Evolutionary conservation across 2,888 invertebrate genomes (phyloP), one percentile per base, ranked within the genome.

Genomic region (Tuberolachnus salignus): DNA sequence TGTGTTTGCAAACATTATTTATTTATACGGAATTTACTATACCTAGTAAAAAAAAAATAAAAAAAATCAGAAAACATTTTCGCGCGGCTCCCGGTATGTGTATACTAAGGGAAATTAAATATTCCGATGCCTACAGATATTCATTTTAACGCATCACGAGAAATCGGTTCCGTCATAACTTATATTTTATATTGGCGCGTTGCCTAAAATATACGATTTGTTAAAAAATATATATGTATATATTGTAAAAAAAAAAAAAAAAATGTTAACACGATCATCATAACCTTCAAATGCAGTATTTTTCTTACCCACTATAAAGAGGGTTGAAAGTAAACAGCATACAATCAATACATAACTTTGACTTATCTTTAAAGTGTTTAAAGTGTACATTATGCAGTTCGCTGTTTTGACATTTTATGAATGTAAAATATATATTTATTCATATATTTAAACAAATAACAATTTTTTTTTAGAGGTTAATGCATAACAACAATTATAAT

Each of bases 111-210:
- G 4, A 21, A 66, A 70, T 42, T 53, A 44, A 57, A 71, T 57
- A 57, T 51, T 21, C 10, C 1, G 10, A 72, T 61, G 34, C 3
- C 10, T 61, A 21, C 61, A 14, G 10, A 26, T 51, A 51, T 72
- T 72, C 34, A 61, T 72, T 51, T 2, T 61, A 59, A 72, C 26
- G 23, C 19, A 21, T 72, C 4, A 14, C 19, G 14, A 10, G 14
- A 51, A 57, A 57, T 71, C 57, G 34, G 34, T 1, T 42, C 23
- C 23, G 13, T n/a, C 23, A n/a, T 74, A 64, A 74, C 19, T 74
- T 64, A 74, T 74, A 74, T 63, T 64, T 53, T n/a, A 42, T 14
- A 42, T 74, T 74, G 73, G 73, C 73, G 44, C 51, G n/a, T 42
- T 42, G 49, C 64, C 53, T 53, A 44, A 74, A 53, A 74, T 64